These are phyloP conservation scores for Toxostoma redivivum DNA, from an alignment of 2,113 vertebrate genomes.

Conservation along the genomic window DNA sequence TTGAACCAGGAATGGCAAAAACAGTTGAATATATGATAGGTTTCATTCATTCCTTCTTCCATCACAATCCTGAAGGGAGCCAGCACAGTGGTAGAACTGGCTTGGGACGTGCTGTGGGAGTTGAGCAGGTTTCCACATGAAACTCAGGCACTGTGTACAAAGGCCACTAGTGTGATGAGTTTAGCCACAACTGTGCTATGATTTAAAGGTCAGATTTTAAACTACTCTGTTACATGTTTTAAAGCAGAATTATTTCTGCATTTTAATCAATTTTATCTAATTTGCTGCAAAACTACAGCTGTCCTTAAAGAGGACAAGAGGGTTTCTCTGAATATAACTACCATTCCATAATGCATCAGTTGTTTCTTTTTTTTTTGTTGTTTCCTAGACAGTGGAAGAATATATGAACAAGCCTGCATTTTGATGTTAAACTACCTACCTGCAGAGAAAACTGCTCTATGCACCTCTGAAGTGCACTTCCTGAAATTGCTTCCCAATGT, in stretches of 20 bases:
- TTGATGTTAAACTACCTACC: slow-evolving; percentile 54
- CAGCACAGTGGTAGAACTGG: background rate
- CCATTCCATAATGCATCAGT: background rate
- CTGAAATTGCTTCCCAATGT: background rate
- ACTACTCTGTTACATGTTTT: background rate
- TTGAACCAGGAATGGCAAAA: background rate
- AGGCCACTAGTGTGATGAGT: background rate
- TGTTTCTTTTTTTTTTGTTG: background rate
- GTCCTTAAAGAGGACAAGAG: background rate
- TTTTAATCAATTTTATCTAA: background rate
- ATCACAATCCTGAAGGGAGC: background rate
- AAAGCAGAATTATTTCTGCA: background rate
- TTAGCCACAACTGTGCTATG: background rate
- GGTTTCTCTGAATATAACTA: background rate
- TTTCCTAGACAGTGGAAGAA: slow-evolving; percentile 88
- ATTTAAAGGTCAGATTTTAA: background rate
- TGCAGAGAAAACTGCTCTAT: background rate
- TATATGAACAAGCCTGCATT: slow-evolving; percentile 92
- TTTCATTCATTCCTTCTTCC: background rate
- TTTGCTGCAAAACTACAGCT: background rate
- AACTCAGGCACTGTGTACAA: background rate
- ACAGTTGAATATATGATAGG: background rate
- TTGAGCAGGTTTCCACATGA: background rate
- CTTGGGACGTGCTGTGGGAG: rapidly evolving
- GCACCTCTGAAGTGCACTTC: background rate